Base-by-base conservation (phyloP, 2,113 vertebrate species). In the Beaufortia kweichowensis region DNA sequence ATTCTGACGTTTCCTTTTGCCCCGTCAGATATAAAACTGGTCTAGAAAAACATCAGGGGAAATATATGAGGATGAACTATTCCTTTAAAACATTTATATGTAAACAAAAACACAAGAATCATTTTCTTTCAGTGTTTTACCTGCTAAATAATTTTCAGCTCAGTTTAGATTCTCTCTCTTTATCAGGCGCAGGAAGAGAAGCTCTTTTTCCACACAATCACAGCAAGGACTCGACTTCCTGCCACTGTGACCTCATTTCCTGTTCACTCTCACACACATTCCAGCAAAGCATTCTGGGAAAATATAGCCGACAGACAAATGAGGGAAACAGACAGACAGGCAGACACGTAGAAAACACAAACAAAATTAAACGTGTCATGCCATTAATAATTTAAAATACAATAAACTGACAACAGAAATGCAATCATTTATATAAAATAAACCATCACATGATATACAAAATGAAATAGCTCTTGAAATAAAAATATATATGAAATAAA, bases 191-290 rank as follows among this genome's bases (percentile, higher is more conserved):
- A 56, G 61, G 61, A 56, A 57, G 62, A 23, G 7, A 53, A 53
- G 31, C 41, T 50, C 48, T 43, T 46, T 57, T 43, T 76, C 53
- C 29, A 56, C 21, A 63, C 24, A 72, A 66, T 43, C 57, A 11
- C n/a, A 59, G 35, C 9, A 9, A 48, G 57, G 28, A 31, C 12
- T 79, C 26, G 33, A 56, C 59, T 78, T 79, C 50, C 68, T 65
- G 55, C 29, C 39, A 46, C 35, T 61, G 33, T 48, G 77, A 79
- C 68, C 35, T 67, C 70, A 79, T 65, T 55, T 79, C 63, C 70
- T 67, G 24, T 53, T 63, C 59, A 60, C 50, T 59, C 55, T 23
- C 12, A 17, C 67, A 72, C 31, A 59, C 23, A 59, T 72, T 59
- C 69, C 55, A 72, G 69, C 31, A 43, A 59, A 59, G 50, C 35